Percentiles rank a stretch among this genome's conserved stretches.
phyloP scores from a whole-genome alignment of 1,140 invertebrate genomes.

The Drosophila albomicans region DNA sequence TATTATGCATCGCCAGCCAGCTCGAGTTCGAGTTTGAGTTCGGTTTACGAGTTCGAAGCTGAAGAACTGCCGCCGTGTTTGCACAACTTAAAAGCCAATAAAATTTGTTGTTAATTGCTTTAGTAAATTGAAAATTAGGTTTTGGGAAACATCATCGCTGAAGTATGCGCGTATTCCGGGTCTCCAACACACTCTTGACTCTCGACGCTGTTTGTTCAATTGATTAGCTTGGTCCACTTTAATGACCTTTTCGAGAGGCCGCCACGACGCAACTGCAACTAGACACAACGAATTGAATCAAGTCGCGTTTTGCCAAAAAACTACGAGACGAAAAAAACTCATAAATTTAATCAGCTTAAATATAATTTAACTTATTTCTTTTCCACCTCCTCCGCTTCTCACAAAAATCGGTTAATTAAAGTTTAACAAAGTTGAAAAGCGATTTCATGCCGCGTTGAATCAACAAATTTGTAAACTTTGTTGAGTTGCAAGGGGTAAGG shows the following conservation, averaged over 20 bases:
- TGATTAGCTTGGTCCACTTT: constrained; percentile 67
- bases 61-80: constrained; percentile 62
- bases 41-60: constrained; percentile 21
- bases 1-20: constrained; percentile 57
- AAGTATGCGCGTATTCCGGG: constrained; percentile 60
- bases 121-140: constrained; percentile 83
- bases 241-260: constrained; percentile 56
- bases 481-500: constrained; percentile 8
- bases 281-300: constrained; percentile 59
- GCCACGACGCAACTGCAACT: neutral
- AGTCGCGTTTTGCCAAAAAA: constrained; percentile 52
- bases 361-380: constrained; percentile 72
- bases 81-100: constrained; percentile 79
- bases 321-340: constrained; percentile 21
- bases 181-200: constrained; percentile 19
- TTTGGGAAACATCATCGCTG: constrained; percentile 73
- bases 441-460: constrained; percentile 82
- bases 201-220: constrained; percentile 51
- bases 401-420: constrained; percentile 80
- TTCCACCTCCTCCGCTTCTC: constrained; percentile 11
- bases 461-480: constrained; percentile 80
- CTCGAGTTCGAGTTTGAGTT: neutral
- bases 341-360: constrained; percentile 75
- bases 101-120: constrained; percentile 82
- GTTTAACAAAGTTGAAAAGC: constrained; percentile 79